phyloP scores from a whole-genome alignment of 2,113 vertebrate genomes.

The Sakesphorus luctuosus region DNA sequence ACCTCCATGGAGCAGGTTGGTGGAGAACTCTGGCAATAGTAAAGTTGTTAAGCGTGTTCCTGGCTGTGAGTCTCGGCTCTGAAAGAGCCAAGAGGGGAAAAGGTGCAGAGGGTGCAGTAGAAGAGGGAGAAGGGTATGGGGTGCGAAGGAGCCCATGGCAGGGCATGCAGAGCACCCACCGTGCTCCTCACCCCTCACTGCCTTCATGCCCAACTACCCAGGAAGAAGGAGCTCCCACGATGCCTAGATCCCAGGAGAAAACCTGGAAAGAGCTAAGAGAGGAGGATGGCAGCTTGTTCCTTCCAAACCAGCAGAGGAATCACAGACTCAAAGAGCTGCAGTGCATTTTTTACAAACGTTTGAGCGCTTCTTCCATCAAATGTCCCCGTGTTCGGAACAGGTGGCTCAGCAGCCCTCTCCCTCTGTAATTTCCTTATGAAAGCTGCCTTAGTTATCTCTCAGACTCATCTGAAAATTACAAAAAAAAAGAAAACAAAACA shows the following conservation, averaged over 20 bases:
- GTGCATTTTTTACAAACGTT: background rate
- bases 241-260: background rate
- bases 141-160: no score
- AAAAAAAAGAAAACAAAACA: background rate
- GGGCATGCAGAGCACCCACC: no score
- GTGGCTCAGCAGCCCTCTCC: background rate
- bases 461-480: constrained; percentile 1
- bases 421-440: background rate
- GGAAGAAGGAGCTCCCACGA: background rate
- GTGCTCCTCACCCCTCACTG: background rate
- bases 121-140: accelerated
- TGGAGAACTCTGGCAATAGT: accelerated
- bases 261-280: background rate
- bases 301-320: background rate
- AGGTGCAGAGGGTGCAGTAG: no score
- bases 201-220: accelerated
- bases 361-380: background rate
- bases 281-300: background rate
- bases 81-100: background rate
- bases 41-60: accelerated
- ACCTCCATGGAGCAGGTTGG: background rate
- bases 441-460: background rate
- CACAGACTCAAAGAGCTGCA: background rate
- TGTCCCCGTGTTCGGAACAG: background rate
- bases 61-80: accelerated